Base-by-base conservation (phyloP, 2,113 vertebrate genomes). In the Nothoprocta perdicaria region DNA sequence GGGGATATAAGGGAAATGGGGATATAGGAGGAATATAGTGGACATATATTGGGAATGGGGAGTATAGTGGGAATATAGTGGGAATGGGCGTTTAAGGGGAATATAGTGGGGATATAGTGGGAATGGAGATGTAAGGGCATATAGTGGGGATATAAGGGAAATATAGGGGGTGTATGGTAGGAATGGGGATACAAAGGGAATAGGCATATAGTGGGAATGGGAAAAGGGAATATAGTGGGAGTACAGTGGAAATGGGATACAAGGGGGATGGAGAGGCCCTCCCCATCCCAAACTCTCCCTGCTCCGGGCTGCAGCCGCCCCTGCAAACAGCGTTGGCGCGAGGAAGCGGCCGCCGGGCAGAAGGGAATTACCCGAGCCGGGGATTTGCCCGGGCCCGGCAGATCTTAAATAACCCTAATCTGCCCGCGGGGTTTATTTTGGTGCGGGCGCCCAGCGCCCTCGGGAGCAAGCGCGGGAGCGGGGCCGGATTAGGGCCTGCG, bases 361-460 rank as follows among this genome's bases (percentile, higher is more conserved):
- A 89, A 95, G 94, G 95, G 93, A 96, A 94, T 96, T 93, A 93
- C 93, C 45, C 7, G 9, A 48, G 67, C 26, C 0, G 0, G 75
- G 87, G 94, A 96, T 96, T 96, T 95, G 87, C 94, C 61, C 52
- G 14, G 92, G 62, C 84, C 89, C 80, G 57, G 78, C 78, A 89
- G 94, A 82, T 94, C 90, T 85, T 93, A 86, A 90, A 81, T 61
- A 90, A 38, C 91, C 87, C 29, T 91, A 93, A 96, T 94, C 94
- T 89, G 91, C 52, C 89, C 1, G 3, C 3, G 40, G 86, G 91
- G 95, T 81, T 88, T 95, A 95, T 94, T 93, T 86, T 84, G 93
- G 94, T 22, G 0, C 0, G 2, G 92, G 10, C 19, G 89, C 86
- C 77, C 84, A 52, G 95, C 86, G 76, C 91, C 92, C 92, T 86